Conservation (phyloP, 2,113 vertebrate species). For the Plotosus lineatus region DNA sequence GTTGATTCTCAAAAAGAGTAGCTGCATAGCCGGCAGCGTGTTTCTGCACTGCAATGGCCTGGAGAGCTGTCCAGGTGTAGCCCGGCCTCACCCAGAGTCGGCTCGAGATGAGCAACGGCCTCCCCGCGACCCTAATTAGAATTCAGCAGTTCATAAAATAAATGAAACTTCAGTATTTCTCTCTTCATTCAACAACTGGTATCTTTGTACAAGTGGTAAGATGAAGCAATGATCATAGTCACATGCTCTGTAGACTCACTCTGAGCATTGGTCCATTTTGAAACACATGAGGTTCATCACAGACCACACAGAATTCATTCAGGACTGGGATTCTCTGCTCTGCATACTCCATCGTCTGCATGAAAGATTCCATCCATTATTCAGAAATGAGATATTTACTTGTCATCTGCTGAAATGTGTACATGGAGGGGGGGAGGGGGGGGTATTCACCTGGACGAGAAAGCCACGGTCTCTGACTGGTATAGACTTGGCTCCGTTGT, state of each 20-base stretch:
- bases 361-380: conserved; percentile 38
- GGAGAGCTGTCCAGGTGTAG: too few species aligned
- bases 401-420: neutral
- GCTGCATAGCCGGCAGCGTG: too few species aligned
- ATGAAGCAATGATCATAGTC: neutral
- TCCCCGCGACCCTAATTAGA: too few species aligned
- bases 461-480: conserved; percentile 82
- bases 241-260: conserved; percentile 69
- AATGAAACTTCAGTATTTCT: neutral
- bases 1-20: too few species aligned
- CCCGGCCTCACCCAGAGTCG: too few species aligned
- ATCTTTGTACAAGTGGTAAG: neutral
- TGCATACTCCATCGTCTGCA: conserved; percentile 87
- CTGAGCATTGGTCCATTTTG: conserved; percentile 90
- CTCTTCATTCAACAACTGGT: neutral
- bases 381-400: neutral
- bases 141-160: too few species aligned
- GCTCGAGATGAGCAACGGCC: too few species aligned
- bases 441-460: conserved; percentile 81
- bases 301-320: conserved; percentile 90
- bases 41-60: too few species aligned
- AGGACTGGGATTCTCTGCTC: conserved; percentile 86
- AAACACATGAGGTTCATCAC: conserved; percentile 89
- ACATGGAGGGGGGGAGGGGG: too few species aligned
- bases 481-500: conserved; percentile 81